Conservation (phyloP, 2,888 invertebrate genomes). For the Archips crataeganus region DNA sequence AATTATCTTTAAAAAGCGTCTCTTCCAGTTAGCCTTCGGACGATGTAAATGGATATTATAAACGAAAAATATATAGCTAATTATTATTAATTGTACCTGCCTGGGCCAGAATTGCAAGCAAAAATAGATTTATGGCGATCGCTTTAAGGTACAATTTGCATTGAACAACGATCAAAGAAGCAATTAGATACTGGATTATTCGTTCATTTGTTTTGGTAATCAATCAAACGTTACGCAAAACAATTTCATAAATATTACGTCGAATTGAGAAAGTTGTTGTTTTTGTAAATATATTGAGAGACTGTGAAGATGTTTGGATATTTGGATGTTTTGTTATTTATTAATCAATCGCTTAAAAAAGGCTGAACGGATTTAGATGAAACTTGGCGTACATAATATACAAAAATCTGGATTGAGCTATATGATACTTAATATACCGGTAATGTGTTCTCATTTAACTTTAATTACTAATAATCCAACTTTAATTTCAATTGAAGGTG, state of each 20-base stretch:
- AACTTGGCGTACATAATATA: no score
- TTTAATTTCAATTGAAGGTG: no score
- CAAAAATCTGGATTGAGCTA: no score
- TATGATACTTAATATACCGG: no score
- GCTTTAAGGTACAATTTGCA: not conserved
- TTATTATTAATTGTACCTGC: conserved; percentile 2
- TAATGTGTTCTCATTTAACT: no score
- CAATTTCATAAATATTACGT: not conserved
- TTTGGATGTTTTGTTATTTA: no score
- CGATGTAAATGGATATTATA: not conserved
- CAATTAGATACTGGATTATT: not conserved
- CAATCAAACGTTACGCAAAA: not conserved
- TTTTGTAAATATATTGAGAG: not conserved
- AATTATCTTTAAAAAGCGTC: no score
- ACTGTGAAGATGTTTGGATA: no score
- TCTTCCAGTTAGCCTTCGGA: no score
- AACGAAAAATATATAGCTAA: not conserved
- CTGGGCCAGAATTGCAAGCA: not conserved
- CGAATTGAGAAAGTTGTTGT: not conserved
- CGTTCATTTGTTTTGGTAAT: conserved; percentile 3
- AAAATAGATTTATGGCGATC: not conserved
- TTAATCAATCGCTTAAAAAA: no score
- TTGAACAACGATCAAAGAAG: not conserved
- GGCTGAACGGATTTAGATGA: no score
- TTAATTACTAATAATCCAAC: no score